Evolutionary conservation across 2,113 vertebrate genomes (phyloP), one percentile per base, ranked within the genome.

Genomic region (Aleadryas rufinucha): DNA sequence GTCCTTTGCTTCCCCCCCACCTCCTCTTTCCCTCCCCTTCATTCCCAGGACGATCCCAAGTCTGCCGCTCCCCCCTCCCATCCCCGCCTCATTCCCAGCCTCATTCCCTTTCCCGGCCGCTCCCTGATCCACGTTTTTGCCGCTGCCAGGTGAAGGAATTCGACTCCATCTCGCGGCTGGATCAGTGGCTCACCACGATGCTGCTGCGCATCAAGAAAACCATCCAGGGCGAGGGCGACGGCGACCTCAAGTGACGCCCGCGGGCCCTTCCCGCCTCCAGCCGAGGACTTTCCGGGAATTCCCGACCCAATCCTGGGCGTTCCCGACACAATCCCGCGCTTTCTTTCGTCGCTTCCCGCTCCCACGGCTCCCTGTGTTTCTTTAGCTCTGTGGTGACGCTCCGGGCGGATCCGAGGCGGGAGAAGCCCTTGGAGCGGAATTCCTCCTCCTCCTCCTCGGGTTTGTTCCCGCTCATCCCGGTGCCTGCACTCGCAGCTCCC

Each of bases 191-290:
- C 61, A 91, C 89, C 61, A 91, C 89, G 35, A 91, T 91, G 89
- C 89, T 91, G 76, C 76, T 91, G 76, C 89, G 89, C 89, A 91
- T 91, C 89, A 91, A 91, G 83, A 91, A 91, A 30, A 87, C 89
- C 61, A 91, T 91, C 89, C 89, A 91, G 89, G 89, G 89, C 16
- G 89, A 91, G 78, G 89, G 89, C 6, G 89, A 91, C 2, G 89
- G 89, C 7, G 89, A 91, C 83, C 89, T 91, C 76, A 91, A 91
- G 83, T 91, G 80, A 90, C 1, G 35, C 47, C 78, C 41, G 10
- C 26, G 35, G 70, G 63, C 22, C 13, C 41, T n/a, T 52, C 47
- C 70, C 26, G 16, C 57, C 75, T 66, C 87, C 70, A 9, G 61
- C 61, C 22, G 49, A 84, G 88, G 80, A 84, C 88, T 90, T 61